These are phyloP conservation scores for Eumaeus atala DNA, from an alignment of 1,140 invertebrate genomes.

Conservation along the genomic window DNA sequence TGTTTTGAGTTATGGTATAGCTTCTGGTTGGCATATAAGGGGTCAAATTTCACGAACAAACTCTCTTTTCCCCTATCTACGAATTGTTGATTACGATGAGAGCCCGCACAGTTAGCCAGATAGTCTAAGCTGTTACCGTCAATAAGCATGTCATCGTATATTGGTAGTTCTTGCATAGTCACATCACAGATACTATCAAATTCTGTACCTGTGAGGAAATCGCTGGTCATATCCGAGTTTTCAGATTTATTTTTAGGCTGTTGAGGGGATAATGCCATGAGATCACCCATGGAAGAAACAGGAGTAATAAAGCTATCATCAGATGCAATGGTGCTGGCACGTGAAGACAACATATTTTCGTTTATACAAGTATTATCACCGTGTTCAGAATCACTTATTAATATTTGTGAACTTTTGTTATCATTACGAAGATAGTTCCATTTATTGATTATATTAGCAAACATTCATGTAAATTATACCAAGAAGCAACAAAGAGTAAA, in stretches of 20 bases:
- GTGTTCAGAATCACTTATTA: slow-evolving; percentile 22
- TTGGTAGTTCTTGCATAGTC: slow-evolving; percentile 55
- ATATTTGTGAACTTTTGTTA: slow-evolving; percentile 29
- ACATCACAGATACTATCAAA: slow-evolving; percentile 58
- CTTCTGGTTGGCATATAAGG: slow-evolving; percentile 66
- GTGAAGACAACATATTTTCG: slow-evolving; percentile 38
- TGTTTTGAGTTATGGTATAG: slow-evolving; percentile 11
- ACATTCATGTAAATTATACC: slow-evolving; percentile 26
- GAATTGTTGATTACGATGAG: slow-evolving; percentile 41
- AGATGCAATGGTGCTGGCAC: slow-evolving; percentile 30
- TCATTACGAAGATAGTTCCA: slow-evolving; percentile 26
- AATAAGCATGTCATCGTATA: slow-evolving; percentile 50
- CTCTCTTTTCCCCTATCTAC: slow-evolving; percentile 73
- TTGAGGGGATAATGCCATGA: slow-evolving; percentile 54
- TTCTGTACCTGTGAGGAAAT: slow-evolving; percentile 52
- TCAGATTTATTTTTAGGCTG: slow-evolving; percentile 29
- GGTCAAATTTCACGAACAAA: slow-evolving; percentile 78
- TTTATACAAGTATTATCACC: slow-evolving; percentile 17
- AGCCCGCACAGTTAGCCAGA: slow-evolving; percentile 51
- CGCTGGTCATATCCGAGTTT: slow-evolving; percentile 39
- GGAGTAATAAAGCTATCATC: slow-evolving; percentile 53
- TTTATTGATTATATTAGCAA: slow-evolving; percentile 30
- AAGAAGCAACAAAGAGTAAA: not conserved
- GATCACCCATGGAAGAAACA: slow-evolving; percentile 48
- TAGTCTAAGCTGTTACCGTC: slow-evolving; percentile 57